Base-by-base conservation (phyloP, 2,113 vertebrate genomes). In the Pseudorhombus dupliciocellatus region DNA sequence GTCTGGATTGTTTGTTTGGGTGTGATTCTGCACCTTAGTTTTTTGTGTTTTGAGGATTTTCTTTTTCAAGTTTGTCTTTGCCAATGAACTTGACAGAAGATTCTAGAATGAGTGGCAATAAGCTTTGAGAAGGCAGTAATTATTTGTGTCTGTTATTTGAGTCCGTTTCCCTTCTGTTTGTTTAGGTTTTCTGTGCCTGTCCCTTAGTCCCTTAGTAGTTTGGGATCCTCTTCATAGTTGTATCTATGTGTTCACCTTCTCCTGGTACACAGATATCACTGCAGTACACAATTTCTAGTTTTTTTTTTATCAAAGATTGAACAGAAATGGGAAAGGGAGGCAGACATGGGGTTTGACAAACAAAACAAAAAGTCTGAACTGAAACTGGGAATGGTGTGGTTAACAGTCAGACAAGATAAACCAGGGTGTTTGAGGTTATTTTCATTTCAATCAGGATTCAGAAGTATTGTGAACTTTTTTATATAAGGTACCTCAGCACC, bases 31-130 rank as follows among this genome's bases (percentile, higher is more conserved):
- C n/a, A 59, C 28, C 31, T 28, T 61, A 4, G 46, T n/a, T n/a
- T 1, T 69, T 1, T 64, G 26, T 46, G 25, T 58, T 21, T 58
- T 16, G 11, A 26, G 4, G 30, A 2, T 24, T 8, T 21, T 30
- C 21, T 34, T 31, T 44, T n/a, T 21, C 28, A 18, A 51, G 21
- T 57, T 70, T 65, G 54, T 25, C 20, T 40, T 46, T 42, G 18
- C 26, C 50, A 64, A 72, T 8, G 12, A 55, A 46, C n/a, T 34
- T 60, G 37, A 51, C 57, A 28, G 20, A 55, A n/a, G 31, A 62
- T 66, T 70, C 77, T 68, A 37, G 34, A 37, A 37, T 37, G 50
- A 25, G 24, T 25, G 64, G 69, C 67, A 74, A 72, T 55, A 52
- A 83, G 70, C 64, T 52, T 42, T 22, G 78, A 66, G 40, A 28